Evolutionary conservation across 2,113 vertebrate species (phyloP).

Genomic region (Lutjanus erythropterus): DNA sequence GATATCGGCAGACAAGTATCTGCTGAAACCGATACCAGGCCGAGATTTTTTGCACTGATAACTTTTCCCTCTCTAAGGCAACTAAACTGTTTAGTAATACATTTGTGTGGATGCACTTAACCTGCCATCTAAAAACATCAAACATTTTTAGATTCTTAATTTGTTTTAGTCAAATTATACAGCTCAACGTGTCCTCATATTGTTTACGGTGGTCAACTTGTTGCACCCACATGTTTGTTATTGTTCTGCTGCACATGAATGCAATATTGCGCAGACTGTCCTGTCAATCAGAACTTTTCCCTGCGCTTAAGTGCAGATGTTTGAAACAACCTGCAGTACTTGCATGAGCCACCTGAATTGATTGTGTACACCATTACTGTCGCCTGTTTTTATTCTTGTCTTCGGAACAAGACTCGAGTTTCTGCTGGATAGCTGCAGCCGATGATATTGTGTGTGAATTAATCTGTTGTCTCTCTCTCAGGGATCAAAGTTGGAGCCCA

Average conservation of each 20-base stretch:
- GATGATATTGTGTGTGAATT: neutral
- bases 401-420: neutral
- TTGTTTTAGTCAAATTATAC: no score
- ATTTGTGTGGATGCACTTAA: no score
- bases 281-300: neutral
- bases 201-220: no score
- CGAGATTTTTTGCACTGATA: no score
- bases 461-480: constrained; percentile 68
- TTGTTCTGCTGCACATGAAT: neutral
- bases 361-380: neutral
- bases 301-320: neutral
- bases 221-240: neutral
- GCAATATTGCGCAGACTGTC: neutral
- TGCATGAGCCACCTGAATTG: neutral
- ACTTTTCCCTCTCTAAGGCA: no score
- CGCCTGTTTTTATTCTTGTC: neutral
- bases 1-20: no score
- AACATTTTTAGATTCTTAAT: no score
- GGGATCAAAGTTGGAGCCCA: constrained; percentile 88
- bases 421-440: neutral
- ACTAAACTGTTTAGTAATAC: no score
- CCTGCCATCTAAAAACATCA: no score
- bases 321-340: neutral
- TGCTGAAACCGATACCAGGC: no score
- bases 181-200: neutral